phyloP scores from a whole-genome alignment of 2,888 invertebrate genomes.

The Cacoxenus indagator region DNA sequence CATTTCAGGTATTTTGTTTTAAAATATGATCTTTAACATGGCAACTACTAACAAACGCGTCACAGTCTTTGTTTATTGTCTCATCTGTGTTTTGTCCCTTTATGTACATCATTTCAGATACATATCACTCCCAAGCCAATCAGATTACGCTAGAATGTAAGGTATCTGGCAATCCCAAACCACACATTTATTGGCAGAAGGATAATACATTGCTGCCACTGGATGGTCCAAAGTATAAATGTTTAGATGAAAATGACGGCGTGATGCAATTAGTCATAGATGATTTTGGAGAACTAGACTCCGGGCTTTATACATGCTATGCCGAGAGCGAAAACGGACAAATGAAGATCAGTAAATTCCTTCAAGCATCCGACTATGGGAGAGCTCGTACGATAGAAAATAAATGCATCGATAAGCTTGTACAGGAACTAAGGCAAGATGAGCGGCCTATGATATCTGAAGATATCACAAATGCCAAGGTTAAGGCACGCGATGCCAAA shows the following conservation, averaged over 20 bases:
- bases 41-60: neutral
- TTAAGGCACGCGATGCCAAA: constrained; percentile 72
- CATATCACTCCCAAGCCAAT: constrained; percentile 78
- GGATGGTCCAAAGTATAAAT: constrained; percentile 73
- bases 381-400: constrained; percentile 49
- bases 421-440: constrained; percentile 37
- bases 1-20: neutral
- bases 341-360: constrained; percentile 67
- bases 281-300: constrained; percentile 76
- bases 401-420: constrained; percentile 38
- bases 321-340: constrained; percentile 79
- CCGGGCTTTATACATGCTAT: constrained; percentile 82
- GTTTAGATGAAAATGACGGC: constrained; percentile 77
- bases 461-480: constrained; percentile 41
- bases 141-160: constrained; percentile 83
- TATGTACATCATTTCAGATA: constrained; percentile 72
- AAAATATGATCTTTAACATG: neutral
- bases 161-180: constrained; percentile 81
- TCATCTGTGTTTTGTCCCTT: constrained; percentile 26
- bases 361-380: constrained; percentile 65
- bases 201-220: constrained; percentile 78
- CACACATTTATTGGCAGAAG: constrained; percentile 76
- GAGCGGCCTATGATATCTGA: constrained; percentile 19
- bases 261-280: constrained; percentile 78
- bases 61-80: constrained; percentile 40